Conservation (phyloP, 2,797 vertebrate species). For the Dendrocincla fuliginosa region DNA sequence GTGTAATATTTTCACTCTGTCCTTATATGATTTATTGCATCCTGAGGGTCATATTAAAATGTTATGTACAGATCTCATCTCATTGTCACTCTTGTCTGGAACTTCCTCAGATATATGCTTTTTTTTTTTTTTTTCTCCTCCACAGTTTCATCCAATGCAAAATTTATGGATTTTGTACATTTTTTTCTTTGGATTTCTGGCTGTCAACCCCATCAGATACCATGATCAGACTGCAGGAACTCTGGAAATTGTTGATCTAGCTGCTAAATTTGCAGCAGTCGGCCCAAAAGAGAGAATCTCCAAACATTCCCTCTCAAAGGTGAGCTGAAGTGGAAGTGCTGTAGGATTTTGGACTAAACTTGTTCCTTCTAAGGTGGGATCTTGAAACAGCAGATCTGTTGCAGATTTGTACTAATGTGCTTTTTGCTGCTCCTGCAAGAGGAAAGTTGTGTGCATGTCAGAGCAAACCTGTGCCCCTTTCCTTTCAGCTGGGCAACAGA, state of each 20-base stretch:
- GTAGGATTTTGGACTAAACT: neutral
- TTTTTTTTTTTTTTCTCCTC: neutral
- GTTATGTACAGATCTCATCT: neutral
- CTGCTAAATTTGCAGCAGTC: neutral
- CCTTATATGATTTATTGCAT: neutral
- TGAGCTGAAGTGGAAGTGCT: neutral
- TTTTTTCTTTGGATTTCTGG: neutral
- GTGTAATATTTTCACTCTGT: neutral
- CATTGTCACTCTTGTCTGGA: neutral
- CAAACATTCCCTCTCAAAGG: neutral
- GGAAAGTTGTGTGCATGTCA: neutral
- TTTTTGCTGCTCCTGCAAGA: neutral
- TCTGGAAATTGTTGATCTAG: neutral
- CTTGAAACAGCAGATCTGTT: neutral
- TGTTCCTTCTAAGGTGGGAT: neutral
- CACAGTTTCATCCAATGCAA: neutral
- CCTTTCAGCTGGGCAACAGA: neutral
- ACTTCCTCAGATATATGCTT: fast-evolving
- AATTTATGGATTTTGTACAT: neutral
- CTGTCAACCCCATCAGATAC: neutral
- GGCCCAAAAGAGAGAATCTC: neutral
- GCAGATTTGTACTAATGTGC: neutral
- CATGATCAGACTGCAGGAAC: neutral
- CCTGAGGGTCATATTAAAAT: neutral
- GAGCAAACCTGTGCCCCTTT: neutral